Evolutionary conservation across 2,797 vertebrate species (phyloP), one percentile per base, ranked within the genome.

Genomic region (Eleutherodactylus coqui): DNA sequence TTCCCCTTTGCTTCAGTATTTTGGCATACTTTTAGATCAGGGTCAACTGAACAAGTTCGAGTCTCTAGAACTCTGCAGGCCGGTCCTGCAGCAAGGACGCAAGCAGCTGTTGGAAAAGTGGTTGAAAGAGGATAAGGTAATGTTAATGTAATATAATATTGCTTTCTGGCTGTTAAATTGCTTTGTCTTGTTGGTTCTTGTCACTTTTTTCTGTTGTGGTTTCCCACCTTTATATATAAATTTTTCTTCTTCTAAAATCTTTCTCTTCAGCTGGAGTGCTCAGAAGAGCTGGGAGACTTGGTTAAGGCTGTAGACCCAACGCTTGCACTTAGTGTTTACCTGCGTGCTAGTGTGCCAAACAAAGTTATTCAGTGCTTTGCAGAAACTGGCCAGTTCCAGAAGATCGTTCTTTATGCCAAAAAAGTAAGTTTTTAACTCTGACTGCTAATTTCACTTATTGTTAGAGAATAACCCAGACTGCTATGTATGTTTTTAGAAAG

Each of bases 311-410:
- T 94, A 1, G 97, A 98, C 85, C 95, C 96, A 43, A 96, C 96
- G 21, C 95, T 98, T 0, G 96, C 97, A 6, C 95, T 98, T 75
- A 98, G 97, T 13, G 96, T 98, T 79, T 99, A 97, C 90, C 96
- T 98, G 90, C 94, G 96, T 85, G 97, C 97, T 49, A 97, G 96
- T 36, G 95, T 97, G 89, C 97, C 97, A 86, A 97, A 92, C 94
- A 98, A 98, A 93, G 97, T 98, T 88, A 97, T 97, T 89, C 97
- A 98, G 92, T 98, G 97, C 92, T 99, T 99, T 86, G 97, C 97
- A 80, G 97, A 98, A 93, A 98, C 96, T 0, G 96, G 96, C 47
- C 97, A 98, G 88, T 97, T 98, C 91, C 97, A 98, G 93, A 98
- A 98, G 91, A 97, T 97, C 21, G 96, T 98, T 62, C 94, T 97